These are phyloP conservation scores for Ptychoptera contaminata DNA, from an alignment of 2,888 invertebrate genomes.

Conservation along the genomic window DNA sequence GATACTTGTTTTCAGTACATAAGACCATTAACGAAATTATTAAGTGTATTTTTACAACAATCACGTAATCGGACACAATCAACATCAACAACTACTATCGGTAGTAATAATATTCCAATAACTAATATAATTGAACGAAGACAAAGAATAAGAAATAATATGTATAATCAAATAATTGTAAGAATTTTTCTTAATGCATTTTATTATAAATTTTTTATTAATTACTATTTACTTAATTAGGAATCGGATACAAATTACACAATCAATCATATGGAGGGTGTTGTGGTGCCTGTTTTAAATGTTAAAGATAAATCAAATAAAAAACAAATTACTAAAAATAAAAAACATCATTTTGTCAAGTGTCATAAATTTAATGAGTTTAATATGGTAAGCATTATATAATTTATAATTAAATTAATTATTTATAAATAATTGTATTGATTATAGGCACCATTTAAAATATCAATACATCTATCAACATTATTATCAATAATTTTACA, in stretches of 20 bases:
- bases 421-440: conserved; percentile 5
- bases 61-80: conserved; percentile 4
- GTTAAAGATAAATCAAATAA: conserved; percentile 2
- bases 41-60: conserved; percentile 9
- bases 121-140: conserved; percentile 4
- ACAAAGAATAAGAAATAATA: conserved; percentile 4
- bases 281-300: conserved; percentile 3
- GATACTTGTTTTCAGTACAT: conserved; percentile 25
- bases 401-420: neutral
- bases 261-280: conserved; percentile 9
- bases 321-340: conserved; percentile 6
- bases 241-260: conserved; percentile 11
- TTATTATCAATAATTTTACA: conserved; percentile 53
- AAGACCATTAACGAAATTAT: conserved; percentile 12
- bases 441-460: conserved; percentile 43
- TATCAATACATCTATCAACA: conserved; percentile 41
- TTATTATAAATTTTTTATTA: neutral
- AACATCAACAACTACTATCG: neutral
- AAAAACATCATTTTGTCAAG: conserved; percentile 13
- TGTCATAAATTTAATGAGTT: conserved; percentile 13
- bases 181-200: neutral
- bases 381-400: conserved; percentile 8
- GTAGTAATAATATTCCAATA: neutral
- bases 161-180: neutral
- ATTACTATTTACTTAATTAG: conserved; percentile 1